Conservation (phyloP, 2,888 invertebrate species). For the Quadroppia sp. region DNA sequence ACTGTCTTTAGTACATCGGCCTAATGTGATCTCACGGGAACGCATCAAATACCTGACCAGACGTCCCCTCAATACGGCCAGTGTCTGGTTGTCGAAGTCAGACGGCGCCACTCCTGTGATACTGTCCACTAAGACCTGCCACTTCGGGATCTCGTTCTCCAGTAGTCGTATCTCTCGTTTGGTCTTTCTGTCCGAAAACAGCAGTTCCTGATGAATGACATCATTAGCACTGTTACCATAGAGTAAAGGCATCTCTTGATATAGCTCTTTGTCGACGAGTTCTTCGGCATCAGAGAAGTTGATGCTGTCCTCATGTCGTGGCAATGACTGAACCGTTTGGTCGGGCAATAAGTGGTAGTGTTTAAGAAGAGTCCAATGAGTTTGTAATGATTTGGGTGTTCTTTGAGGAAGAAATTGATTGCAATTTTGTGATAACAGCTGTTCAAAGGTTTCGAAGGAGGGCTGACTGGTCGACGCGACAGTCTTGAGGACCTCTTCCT, state of each 20-base stretch:
- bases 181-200: conserved; percentile 56
- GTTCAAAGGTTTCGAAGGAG: conserved; percentile 72
- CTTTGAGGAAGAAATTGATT: conserved; percentile 81
- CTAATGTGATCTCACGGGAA: conserved; percentile 89
- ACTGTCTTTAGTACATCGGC: conserved; percentile 80
- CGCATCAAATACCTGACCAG: conserved; percentile 91
- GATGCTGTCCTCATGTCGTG: conserved; percentile 54
- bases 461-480: conserved; percentile 62
- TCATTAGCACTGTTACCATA: conserved; percentile 32
- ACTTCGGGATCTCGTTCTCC: conserved; percentile 81
- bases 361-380: conserved; percentile 88
- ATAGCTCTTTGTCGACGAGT: conserved; percentile 73
- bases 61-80: conserved; percentile 83
- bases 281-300: conserved; percentile 89
- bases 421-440: conserved; percentile 74
- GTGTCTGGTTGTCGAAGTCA: conserved; percentile 87
- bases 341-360: conserved; percentile 86
- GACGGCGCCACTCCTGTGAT: conserved; percentile 70
- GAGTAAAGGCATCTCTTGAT: not conserved
- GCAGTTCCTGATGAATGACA: conserved; percentile 50
- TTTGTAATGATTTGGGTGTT: conserved; percentile 74
- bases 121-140: conserved; percentile 89
- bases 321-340: conserved; percentile 62
- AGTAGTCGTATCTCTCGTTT: conserved; percentile 80
- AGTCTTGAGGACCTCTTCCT: conserved; percentile 78